Evolutionary conservation across 1,140 invertebrate genomes (phyloP).

Genomic region (Ceratina australensis): DNA sequence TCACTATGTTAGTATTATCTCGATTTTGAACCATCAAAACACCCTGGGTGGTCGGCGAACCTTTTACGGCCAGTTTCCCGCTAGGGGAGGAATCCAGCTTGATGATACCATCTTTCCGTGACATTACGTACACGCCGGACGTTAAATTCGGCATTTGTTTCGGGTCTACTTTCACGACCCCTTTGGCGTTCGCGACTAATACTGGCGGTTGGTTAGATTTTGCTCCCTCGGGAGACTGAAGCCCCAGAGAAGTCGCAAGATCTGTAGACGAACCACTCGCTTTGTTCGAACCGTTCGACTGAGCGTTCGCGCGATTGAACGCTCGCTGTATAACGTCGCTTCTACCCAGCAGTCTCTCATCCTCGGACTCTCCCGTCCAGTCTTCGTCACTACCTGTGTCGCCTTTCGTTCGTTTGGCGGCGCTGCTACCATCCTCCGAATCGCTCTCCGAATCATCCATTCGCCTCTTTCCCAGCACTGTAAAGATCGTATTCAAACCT

Average conservation of each 20-base stretch:
- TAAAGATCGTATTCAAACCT: neutral
- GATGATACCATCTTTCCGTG: slow-evolving; percentile 85
- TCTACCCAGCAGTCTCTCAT: slow-evolving; percentile 72
- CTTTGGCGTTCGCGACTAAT: slow-evolving; percentile 84
- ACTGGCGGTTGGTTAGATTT: slow-evolving; percentile 74
- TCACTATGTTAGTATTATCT: slow-evolving; percentile 69
- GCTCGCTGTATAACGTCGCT: slow-evolving; percentile 77
- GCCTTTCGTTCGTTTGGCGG: slow-evolving; percentile 80
- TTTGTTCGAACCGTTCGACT: slow-evolving; percentile 75
- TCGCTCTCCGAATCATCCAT: slow-evolving; percentile 76
- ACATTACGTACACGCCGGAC: slow-evolving; percentile 86
- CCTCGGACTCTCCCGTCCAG: slow-evolving; percentile 76
- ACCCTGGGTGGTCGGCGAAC: slow-evolving; percentile 62
- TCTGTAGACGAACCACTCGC: slow-evolving; percentile 64
- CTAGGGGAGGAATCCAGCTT: slow-evolving; percentile 82
- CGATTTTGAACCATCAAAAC: slow-evolving; percentile 77
- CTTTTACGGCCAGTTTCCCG: slow-evolving; percentile 79
- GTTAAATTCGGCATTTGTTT: slow-evolving; percentile 86
- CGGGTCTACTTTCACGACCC: slow-evolving; percentile 86
- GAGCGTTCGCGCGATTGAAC: slow-evolving; percentile 74
- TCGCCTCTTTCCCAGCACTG: slow-evolving; percentile 74
- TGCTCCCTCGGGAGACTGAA: slow-evolving; percentile 63
- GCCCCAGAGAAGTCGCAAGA: slow-evolving; percentile 65
- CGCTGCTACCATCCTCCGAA: slow-evolving; percentile 75
- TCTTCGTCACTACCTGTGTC: slow-evolving; percentile 79